These are phyloP conservation scores for Euclidia mi DNA, from an alignment of 2,888 invertebrate species.

Conservation along the genomic window DNA sequence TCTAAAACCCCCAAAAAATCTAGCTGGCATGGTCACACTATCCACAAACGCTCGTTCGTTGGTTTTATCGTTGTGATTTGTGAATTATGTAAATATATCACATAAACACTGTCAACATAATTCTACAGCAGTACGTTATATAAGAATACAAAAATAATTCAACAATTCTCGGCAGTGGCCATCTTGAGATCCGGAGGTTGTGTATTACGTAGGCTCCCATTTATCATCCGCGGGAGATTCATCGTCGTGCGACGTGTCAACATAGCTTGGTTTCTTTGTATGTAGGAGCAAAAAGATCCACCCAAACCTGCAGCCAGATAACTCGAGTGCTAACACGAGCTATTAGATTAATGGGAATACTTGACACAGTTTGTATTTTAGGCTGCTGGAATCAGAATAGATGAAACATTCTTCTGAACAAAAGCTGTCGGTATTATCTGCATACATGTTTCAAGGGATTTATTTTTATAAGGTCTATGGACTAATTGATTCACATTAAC, in stretches of 20 bases:
- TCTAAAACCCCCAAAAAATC: too few relatives aligned
- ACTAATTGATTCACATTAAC: too few relatives aligned
- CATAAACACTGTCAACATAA: too few relatives aligned
- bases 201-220: conserved; percentile 73
- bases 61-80: too few relatives aligned
- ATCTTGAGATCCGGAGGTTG: conserved; percentile 51
- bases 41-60: too few relatives aligned
- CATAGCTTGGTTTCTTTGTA: conserved; percentile 61
- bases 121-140: too few relatives aligned
- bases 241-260: conserved; percentile 62
- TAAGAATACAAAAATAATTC: background rate
- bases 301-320: conserved; percentile 27
- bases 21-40: too few relatives aligned
- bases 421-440: too few relatives aligned
- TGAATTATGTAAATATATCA: too few relatives aligned
- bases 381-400: background rate
- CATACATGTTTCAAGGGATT: too few relatives aligned
- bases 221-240: conserved; percentile 69
- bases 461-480: too few relatives aligned
- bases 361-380: conserved; percentile 11
- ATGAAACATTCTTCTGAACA: too few relatives aligned
- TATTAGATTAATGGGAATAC: conserved; percentile 17
- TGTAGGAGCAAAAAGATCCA: conserved; percentile 35
- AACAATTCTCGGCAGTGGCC: conserved; percentile 26
- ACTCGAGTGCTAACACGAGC: conserved; percentile 17